Evolutionary conservation across 2,113 vertebrate genomes (phyloP), one percentile per base, ranked within the genome.

Genomic region (Ptychochromis oligacanthus): DNA sequence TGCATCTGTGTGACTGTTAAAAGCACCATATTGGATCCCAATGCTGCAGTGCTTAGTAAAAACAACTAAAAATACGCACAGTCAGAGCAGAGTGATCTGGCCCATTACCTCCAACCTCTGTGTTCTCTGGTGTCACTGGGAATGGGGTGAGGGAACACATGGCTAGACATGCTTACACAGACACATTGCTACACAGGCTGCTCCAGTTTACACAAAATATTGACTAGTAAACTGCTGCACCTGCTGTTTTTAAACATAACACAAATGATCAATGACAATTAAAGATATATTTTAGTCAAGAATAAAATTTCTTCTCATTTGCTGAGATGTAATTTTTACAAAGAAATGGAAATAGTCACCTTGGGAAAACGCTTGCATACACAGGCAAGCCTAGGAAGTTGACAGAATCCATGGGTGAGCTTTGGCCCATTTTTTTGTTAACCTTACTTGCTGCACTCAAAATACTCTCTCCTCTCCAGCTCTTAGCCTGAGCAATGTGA

Each of bases 101-200:
- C 75, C 89, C 88, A 93, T 92, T 93, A 83, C 85, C 77, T 85
- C 88, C 88, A 88, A 93, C 93, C 91, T 95, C 90, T 83, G 75
- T 81, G 83, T 77, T 89, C 78, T 74, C n/a, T 24, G 64, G 58
- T 91, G 83, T 87, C 84, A 54, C 62, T 79, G 83, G 84, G 88
- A 83, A 58, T 26, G 28, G 31, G 40, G 40, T 12, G 58, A 56
- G 28, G 72, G 62, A 82, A 89, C 88, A 91, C 89, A 91, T 89
- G 90, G 58, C 34, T 82, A 60, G 81, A 92, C 88, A 75, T 93
- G 92, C 92, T 93, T 87, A 92, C 86, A 85, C 88, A 91, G 77
- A 90, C 91, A 88, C 79, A 89, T 57, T 86, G 82, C 75, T 38
- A 70, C 54, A 54, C 78, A 58, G 74, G 38, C 80, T 75, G 62